Conservation (phyloP, 1,140 invertebrate species). For the Physella acuta region DNA sequence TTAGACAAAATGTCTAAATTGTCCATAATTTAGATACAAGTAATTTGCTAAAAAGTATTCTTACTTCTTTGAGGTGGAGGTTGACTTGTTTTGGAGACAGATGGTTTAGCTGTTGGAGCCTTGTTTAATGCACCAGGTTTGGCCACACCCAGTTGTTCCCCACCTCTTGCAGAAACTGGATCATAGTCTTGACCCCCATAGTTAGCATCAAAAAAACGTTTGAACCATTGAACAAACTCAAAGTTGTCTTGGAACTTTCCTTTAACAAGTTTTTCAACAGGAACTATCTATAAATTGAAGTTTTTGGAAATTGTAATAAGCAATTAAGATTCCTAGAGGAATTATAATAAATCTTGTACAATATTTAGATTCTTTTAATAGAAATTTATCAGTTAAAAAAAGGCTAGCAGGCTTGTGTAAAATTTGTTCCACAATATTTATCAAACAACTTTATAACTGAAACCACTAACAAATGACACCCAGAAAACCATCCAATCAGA, state of each 20-base stretch:
- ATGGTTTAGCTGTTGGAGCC: conserved; percentile 21
- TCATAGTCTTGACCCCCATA: conserved; percentile 90
- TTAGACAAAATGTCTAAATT: no score
- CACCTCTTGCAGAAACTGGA: conserved; percentile 80
- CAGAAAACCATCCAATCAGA: no score
- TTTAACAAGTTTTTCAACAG: conserved; percentile 95
- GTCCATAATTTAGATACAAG: neutral
- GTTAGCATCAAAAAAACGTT: conserved; percentile 99
- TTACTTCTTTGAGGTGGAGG: conserved; percentile 14
- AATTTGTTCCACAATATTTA: no score
- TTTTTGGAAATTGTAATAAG: no score
- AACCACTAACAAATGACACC: no score
- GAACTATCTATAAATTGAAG: conserved; percentile 89
- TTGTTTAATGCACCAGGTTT: conserved; percentile 57
- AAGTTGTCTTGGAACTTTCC: conserved; percentile 97
- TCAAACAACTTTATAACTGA: no score
- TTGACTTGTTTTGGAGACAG: conserved; percentile 17
- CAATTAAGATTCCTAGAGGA: no score
- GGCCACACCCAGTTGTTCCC: conserved; percentile 70
- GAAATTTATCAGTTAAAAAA: no score
- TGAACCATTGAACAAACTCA: conserved; percentile 99
- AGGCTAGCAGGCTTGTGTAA: no score
- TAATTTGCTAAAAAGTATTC: neutral
- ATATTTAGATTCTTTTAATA: no score
- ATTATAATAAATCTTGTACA: no score